Evolutionary conservation across 2,113 vertebrate genomes (phyloP).

Genomic region (Vidua chalybeata): DNA sequence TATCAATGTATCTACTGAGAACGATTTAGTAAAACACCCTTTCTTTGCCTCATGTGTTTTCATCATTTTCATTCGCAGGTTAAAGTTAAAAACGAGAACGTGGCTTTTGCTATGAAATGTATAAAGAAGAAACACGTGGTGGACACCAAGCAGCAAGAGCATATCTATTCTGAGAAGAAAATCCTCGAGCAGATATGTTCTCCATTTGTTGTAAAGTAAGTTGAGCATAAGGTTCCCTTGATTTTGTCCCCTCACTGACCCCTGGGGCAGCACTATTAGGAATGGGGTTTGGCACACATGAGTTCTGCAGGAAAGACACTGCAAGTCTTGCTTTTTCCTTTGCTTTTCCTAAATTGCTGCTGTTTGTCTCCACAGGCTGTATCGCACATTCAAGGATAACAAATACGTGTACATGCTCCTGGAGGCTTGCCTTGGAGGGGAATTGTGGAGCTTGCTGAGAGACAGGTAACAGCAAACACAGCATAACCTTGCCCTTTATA

Average conservation of each 20-base stretch:
- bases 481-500: background rate
- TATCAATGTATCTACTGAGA: background rate
- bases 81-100: slow-evolving; percentile 87
- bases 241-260: background rate
- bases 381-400: slow-evolving; percentile 88
- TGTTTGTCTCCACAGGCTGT: slow-evolving; percentile 78
- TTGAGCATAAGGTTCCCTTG: background rate
- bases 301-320: background rate
- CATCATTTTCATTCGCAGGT: slow-evolving; percentile 73
- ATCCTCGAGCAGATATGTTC: slow-evolving; percentile 86
- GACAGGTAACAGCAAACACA: slow-evolving; percentile 82
- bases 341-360: background rate
- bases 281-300: background rate
- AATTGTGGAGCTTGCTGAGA: slow-evolving; percentile 90
- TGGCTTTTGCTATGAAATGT: slow-evolving; percentile 91
- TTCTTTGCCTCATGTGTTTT: background rate
- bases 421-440: slow-evolving; percentile 91
- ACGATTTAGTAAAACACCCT: background rate
- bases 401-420: slow-evolving; percentile 93
- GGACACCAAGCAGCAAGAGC: slow-evolving; percentile 91
- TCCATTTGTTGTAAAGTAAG: slow-evolving; percentile 87
- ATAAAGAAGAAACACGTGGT: slow-evolving; percentile 92
- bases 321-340: background rate
- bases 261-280: background rate
- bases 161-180: slow-evolving; percentile 91